Evolutionary conservation across 2,113 vertebrate genomes (phyloP), one percentile per base, ranked within the genome.

Genomic region (Hepsetus odoe): DNA sequence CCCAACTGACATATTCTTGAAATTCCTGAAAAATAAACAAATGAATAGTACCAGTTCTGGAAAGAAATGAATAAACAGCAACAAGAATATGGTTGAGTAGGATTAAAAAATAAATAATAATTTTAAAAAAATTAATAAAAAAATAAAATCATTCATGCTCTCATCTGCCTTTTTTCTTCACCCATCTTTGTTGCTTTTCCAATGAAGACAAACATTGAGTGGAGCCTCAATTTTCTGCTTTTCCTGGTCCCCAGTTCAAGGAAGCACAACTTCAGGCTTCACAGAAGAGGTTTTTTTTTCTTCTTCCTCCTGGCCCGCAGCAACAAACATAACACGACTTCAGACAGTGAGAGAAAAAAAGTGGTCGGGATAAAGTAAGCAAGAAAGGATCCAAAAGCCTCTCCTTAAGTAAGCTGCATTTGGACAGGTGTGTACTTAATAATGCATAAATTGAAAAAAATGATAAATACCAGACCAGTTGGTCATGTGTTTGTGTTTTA

Each of bases 201-300:
- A 26, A 14, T n/a, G 38, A 28, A 55, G 40, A 56, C 13, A 72
- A 55, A 67, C 80, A 66, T 40, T 40, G 35, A 22, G 44, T 76
- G 68, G 71, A 85, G 82, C 76, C 70, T 84, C 77, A 79, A 69
- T 85, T 30, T 51, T 65, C 55, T 87, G 80, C 79, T 83, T 81
- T 74, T 81, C 72, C 72, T 85, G 83, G 76, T 87, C 53, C 58
- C 80, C 28, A 77, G 77, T 86, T 86, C 80, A 84, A 87, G 85
- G 85, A 87, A 78, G 72, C 35, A 22, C 74, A 76, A 80, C 67
- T 55, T 72, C 13, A 64, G 42, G 32, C 79, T 85, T 82, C 82
- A 78, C 38, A 70, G 76, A 72, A 88, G 62, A 82, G 74, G 73
- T 74, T 83, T 77, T 83, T 77, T 85, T 85, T 85, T 83, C 80